phyloP scores from a whole-genome alignment of 2,113 vertebrate species.

The Epinephelus fuscoguttatus region DNA sequence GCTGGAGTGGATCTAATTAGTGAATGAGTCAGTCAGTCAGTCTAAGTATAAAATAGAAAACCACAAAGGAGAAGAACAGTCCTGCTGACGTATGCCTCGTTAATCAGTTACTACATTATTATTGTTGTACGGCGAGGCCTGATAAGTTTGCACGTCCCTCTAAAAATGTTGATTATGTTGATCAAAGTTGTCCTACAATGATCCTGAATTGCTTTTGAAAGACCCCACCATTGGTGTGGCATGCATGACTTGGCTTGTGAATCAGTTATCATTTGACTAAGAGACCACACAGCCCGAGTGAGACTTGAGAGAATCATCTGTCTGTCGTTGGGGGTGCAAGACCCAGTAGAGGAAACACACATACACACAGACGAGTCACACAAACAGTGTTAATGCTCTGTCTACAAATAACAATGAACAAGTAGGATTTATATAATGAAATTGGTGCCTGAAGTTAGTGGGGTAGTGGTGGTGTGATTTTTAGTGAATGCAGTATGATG shows the following conservation, averaged over 20 bases:
- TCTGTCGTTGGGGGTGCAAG: constrained; percentile 48
- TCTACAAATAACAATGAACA: constrained; percentile 11
- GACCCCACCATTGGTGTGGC: neutral
- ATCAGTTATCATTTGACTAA: neutral
- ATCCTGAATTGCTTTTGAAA: constrained; percentile 63
- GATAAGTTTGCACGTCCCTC: neutral
- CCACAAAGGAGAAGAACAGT: too few species aligned
- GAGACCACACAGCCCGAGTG: neutral
- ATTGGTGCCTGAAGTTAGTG: neutral
- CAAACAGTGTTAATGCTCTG: neutral
- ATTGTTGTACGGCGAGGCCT: neutral
- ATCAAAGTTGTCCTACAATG: neutral
- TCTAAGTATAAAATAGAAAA: neutral
- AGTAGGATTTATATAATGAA: neutral
- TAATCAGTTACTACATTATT: neutral
- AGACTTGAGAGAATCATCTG: neutral
- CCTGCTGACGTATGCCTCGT: neutral
- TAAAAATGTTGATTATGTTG: neutral
- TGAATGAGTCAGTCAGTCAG: neutral
- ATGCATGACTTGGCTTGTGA: constrained; percentile 38
- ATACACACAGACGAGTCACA: constrained; percentile 57
- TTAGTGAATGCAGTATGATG: neutral
- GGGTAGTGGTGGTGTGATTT: neutral
- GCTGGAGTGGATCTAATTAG: neutral
- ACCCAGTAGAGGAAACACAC: constrained; percentile 62